These are phyloP conservation scores for Myrmophylax atrothorax DNA, from an alignment of 2,113 vertebrate species.

Conservation along the genomic window DNA sequence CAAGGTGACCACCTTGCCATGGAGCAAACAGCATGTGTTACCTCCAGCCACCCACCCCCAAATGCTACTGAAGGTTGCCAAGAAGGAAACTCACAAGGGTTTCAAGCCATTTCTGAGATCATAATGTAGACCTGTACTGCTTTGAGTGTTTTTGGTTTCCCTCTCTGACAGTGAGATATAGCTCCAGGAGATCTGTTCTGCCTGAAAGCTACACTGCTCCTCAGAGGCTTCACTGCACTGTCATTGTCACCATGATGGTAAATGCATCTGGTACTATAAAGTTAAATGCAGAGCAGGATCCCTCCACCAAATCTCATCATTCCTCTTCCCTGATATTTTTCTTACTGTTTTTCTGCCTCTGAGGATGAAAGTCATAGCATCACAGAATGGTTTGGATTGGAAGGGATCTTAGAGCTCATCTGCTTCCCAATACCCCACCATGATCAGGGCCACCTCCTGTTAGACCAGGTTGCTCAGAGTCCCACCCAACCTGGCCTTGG, in stretches of 20 bases:
- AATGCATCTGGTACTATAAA: background rate
- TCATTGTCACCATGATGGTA: background rate
- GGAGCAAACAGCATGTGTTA: background rate
- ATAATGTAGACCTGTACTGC: background rate
- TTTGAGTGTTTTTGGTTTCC: background rate
- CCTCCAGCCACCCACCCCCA: background rate
- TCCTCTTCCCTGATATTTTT: background rate
- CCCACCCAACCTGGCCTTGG: background rate
- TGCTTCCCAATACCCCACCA: background rate
- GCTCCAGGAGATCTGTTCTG: background rate
- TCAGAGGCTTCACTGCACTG: background rate
- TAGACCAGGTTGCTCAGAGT: background rate
- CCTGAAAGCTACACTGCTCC: background rate
- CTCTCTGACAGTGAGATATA: background rate
- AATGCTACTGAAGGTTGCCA: background rate
- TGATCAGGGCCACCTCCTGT: background rate
- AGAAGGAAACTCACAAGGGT: background rate
- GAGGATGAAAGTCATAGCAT: background rate
- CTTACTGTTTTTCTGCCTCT: background rate
- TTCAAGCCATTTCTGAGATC: background rate
- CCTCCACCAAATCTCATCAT: background rate
- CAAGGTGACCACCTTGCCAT: slow-evolving; percentile 1
- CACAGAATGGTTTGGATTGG: background rate
- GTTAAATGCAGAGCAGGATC: background rate
- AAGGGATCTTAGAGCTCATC: background rate